Evolutionary conservation across 2,797 vertebrate genomes (phyloP), one percentile per base, ranked within the genome.

Genomic region (Gymnocypris eckloni): DNA sequence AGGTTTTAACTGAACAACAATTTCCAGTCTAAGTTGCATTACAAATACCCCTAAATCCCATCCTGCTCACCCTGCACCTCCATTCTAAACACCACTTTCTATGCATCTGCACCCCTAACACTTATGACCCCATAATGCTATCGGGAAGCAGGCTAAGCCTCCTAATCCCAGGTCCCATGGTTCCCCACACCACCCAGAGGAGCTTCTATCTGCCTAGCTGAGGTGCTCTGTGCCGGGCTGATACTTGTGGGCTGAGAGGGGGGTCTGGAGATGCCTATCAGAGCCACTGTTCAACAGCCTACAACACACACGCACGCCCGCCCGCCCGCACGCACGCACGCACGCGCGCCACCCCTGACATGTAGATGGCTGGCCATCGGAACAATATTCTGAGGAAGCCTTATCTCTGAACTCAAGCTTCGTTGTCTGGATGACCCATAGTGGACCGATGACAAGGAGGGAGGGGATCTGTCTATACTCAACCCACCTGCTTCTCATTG

Each of bases 361-460:
- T 92, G 91, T 91, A 89, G 92, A 92, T 92, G 90, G 86, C 87
- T 79, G 85, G 91, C 86, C 89, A 91, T 92, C 90, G 90, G 95
- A 93, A 94, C 91, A 92, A 91, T 92, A 89, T 92, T 92, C 91
- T 93, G 93, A 91, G 90, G 90, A 91, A 87, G 71, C 86, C 94
- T 95, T 95, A 95, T 95, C 95, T 94, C 90, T 83, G 87, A 85
- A 91, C 92, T 95, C 95, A 95, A 93, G 92, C 93, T 89, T 90
- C 87, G 92, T 94, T 92, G 91, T 93, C 91, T 82, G 61, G 92
- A 81, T 94, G 93, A 95, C 94, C 94, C 92, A 73, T 93, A 93
- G 93, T 92, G 92, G 90, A 85, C 56, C 87, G 90, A 91, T 91
- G 80, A 79, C 73, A 85, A 75, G 72, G 48, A 86, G 85, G 90